Base-by-base conservation (phyloP, 2,888 invertebrate species). In the Myopa testacea region DNA sequence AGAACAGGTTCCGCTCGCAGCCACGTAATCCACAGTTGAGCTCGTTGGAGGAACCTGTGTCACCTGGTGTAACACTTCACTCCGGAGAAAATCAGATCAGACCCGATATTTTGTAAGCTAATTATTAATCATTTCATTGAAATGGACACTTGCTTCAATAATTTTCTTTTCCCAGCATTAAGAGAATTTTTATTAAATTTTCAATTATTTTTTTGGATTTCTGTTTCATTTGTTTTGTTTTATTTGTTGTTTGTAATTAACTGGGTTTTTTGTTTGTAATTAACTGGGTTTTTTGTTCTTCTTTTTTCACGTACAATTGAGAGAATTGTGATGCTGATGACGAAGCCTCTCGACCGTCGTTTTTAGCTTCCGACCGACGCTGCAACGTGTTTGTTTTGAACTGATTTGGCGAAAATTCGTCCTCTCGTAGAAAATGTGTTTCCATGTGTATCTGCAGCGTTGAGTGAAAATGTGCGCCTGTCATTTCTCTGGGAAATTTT, bases 351-450 rank as follows among this genome's bases (percentile, higher is more conserved):
- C 8, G 8, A 52, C 52, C 16, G 50, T 52, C 45, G 45, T 45
- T 50, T 10, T 3, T 6, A 14, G 76, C 10, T 1, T 80, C 78
- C 81, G 75, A 78, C 81, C 81, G 62, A 55, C 50, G 52, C 45
- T 70, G 62, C 75, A 69, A 78, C 81, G 79, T 80, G 79, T 77
- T 80, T 78, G 55, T 76, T 79, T 80, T 77, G 71, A 78, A 81
- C 81, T 81, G 77, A 81, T 38, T 69, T 37, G 65, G 45, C n/a
- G 12, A 19, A 55, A 75, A 19, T 55, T n/a, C 45, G 34, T 75
- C 40, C 34, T 38, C 14, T 38, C 75, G 55, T 55, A 67, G 38
- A 38, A 68, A 73, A 63, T 62, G 14, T 40, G 16, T 40, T 12
- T 37, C 37, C 70, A 34, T 55, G 26, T 45, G 50, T 19, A 26